Conservation (phyloP, 2,888 invertebrate species). For the Epistrophe eligans region DNA sequence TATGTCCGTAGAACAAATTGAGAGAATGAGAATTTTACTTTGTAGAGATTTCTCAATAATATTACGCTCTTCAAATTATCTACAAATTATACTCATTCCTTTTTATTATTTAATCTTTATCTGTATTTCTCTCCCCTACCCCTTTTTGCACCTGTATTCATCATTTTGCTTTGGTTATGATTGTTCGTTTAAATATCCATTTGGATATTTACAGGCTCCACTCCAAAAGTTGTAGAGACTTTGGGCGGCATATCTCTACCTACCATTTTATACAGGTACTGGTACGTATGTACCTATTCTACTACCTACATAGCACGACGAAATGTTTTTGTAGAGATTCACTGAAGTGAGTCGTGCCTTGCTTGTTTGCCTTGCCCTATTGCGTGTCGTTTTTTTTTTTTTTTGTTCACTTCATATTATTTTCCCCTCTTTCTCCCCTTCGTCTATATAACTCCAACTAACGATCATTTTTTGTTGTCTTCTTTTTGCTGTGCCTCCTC, state of each 20-base stretch:
- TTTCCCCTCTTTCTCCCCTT: constrained; percentile 48
- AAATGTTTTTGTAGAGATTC: constrained; percentile 58
- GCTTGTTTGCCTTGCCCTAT: constrained; percentile 84
- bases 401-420: constrained; percentile 68
- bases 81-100: constrained; percentile 13
- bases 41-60: constrained; percentile 52
- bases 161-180: constrained; percentile 34
- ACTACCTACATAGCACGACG: constrained; percentile 20
- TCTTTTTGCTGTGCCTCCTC: constrained; percentile 60
- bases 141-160: constrained; percentile 54
- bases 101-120: not conserved
- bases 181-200: constrained; percentile 52
- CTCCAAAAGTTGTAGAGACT: constrained; percentile 44
- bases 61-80: not conserved
- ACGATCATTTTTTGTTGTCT: constrained; percentile 50
- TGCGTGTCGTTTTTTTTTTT: constrained; percentile 81
- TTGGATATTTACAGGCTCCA: constrained; percentile 70
- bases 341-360: constrained; percentile 71
- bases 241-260: constrained; percentile 16
- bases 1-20: constrained; percentile 5
- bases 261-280: not conserved
- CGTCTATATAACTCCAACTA: constrained; percentile 26
- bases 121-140: constrained; percentile 23
- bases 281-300: not conserved
- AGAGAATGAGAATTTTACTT: constrained; percentile 28